phyloP scores from a whole-genome alignment of 1,140 invertebrate species.

The Arion vulgaris region DNA sequence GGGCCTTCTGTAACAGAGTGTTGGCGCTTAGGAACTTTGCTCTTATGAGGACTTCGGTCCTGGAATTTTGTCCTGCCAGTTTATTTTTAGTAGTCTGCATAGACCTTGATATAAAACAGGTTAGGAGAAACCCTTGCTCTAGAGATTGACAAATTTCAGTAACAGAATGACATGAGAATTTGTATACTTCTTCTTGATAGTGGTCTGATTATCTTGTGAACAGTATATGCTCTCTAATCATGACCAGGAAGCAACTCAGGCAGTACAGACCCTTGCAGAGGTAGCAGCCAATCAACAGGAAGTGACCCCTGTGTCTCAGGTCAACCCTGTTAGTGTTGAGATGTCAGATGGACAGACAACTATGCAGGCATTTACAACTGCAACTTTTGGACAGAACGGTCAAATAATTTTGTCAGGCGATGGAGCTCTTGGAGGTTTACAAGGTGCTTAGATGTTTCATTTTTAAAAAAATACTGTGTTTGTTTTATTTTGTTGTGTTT shows the following conservation, averaged over 20 bases:
- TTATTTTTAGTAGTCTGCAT: too few species aligned
- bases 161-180: background rate
- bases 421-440: slow-evolving; percentile 78
- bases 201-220: background rate
- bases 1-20: too few species aligned
- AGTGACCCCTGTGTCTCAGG: slow-evolving; percentile 74
- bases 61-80: too few species aligned
- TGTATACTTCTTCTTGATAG: background rate
- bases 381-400: slow-evolving; percentile 89
- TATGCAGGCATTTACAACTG: slow-evolving; percentile 80
- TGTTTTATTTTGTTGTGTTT: too few species aligned
- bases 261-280: slow-evolving; percentile 83
- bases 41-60: too few species aligned
- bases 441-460: slow-evolving; percentile 76
- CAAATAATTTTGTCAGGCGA: slow-evolving; percentile 95
- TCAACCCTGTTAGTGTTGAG: slow-evolving; percentile 78
- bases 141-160: background rate
- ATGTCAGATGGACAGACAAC: slow-evolving; percentile 73
- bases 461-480: background rate
- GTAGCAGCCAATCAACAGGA: slow-evolving; percentile 75
- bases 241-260: slow-evolving; percentile 77
- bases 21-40: too few species aligned
- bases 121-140: too few species aligned
- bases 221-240: background rate
- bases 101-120: too few species aligned